Conservation (phyloP, 2,113 vertebrate genomes). For the Butorides virescens region DNA sequence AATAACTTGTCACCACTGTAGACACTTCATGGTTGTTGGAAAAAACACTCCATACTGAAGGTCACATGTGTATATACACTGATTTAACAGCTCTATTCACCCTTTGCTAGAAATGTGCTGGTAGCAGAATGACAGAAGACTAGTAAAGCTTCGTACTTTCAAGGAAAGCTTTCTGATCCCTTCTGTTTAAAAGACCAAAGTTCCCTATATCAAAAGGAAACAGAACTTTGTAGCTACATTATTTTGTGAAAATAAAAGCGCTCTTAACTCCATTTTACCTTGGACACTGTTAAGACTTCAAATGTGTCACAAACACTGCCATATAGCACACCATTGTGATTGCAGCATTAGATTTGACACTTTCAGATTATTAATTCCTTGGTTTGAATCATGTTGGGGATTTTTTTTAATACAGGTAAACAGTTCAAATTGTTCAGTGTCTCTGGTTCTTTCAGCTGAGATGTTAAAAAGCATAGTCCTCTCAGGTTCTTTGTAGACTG, state of each 20-base stretch:
- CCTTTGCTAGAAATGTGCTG: not conserved
- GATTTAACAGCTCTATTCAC: conserved; percentile 24
- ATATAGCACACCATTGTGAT: not conserved
- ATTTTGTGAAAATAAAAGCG: not conserved
- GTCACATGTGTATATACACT: not conserved
- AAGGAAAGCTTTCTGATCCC: not conserved
- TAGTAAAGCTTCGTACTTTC: not conserved
- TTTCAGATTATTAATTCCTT: not conserved
- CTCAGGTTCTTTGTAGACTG: not conserved
- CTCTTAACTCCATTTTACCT: not conserved
- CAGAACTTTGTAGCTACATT: not conserved
- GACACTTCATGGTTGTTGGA: conserved; percentile 48
- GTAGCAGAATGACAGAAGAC: not conserved
- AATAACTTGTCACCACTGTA: conserved; percentile 42
- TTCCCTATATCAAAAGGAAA: not conserved
- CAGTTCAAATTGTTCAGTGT: not conserved
- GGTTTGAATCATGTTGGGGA: not conserved
- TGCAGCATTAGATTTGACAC: not conserved
- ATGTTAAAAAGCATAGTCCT: not conserved
- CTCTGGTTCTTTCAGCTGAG: not conserved
- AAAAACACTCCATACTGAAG: conserved; percentile 25
- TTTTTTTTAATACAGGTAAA: not conserved
- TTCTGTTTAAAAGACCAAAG: not conserved
- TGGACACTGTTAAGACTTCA: not conserved
- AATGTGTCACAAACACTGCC: not conserved